Percentiles rank a stretch among this genome's conserved stretches.
These are phyloP conservation scores for Setipinna tenuifilis DNA, from an alignment of 2,797 vertebrate species.

Conservation along the genomic window DNA sequence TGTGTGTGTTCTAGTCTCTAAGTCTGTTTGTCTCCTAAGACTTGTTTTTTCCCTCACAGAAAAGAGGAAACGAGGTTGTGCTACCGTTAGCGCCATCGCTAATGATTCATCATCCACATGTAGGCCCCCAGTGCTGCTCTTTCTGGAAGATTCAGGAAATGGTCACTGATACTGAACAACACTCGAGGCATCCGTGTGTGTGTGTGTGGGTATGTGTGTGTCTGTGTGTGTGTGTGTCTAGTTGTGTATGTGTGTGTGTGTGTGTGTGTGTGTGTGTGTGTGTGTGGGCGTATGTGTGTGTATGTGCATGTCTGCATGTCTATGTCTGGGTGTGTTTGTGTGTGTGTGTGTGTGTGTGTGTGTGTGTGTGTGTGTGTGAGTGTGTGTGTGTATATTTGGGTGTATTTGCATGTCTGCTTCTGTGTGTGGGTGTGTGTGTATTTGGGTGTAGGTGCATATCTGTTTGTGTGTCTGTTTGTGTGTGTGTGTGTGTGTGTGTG, in stretches of 20 bases:
- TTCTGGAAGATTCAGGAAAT: too few species aligned
- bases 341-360: background rate
- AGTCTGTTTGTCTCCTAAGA: too few species aligned
- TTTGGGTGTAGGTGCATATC: background rate
- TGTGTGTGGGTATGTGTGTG: background rate
- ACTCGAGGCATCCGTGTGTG: too few species aligned
- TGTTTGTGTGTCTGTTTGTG: slow-evolving; percentile 8
- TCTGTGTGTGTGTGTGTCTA: background rate
- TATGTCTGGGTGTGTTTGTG: background rate
- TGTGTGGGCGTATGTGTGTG: slow-evolving; percentile 26
- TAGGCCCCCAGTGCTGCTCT: too few species aligned
- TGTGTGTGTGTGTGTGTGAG: background rate
- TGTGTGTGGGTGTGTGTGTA: background rate
- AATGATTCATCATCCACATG: too few species aligned
- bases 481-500: slow-evolving; percentile 7
- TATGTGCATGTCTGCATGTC: slow-evolving; percentile 26
- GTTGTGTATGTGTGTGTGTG: background rate
- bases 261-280: slow-evolving; percentile 20
- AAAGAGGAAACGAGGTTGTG: too few species aligned
- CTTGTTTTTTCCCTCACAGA: too few species aligned
- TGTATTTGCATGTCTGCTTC: background rate
- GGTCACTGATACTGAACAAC: too few species aligned
- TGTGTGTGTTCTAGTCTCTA: too few species aligned
- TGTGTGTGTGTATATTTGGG: background rate
- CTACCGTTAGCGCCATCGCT: too few species aligned